Conservation (phyloP, 2,113 vertebrate genomes). For the Bubo scandiacus region DNA sequence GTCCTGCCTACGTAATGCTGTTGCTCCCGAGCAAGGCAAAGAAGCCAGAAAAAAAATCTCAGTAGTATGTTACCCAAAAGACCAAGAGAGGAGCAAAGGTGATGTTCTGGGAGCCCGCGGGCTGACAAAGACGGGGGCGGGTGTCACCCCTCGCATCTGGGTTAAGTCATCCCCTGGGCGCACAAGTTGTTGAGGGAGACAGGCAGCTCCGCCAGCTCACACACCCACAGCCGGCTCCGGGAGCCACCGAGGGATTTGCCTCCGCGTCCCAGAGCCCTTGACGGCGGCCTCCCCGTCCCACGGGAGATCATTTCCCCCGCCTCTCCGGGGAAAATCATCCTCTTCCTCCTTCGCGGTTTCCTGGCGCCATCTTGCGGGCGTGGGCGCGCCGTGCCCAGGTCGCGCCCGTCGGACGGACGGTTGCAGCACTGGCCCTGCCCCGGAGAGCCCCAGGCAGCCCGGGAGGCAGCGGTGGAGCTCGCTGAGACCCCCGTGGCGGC, state of each 20-base stretch:
- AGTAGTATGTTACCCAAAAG: background rate
- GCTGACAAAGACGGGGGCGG: rapidly evolving
- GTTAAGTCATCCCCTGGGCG: rapidly evolving
- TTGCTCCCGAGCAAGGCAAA: background rate
- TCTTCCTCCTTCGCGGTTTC: background rate
- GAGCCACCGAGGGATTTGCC: background rate
- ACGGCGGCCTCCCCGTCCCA: too few relatives aligned
- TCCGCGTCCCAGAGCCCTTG: background rate
- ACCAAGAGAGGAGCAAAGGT: too few relatives aligned
- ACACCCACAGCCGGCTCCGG: rapidly evolving
- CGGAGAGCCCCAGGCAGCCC: background rate
- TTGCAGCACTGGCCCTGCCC: background rate
- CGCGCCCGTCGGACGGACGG: background rate
- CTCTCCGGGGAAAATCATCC: too few relatives aligned
- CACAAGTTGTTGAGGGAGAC: too few relatives aligned
- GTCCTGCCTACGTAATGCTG: too few relatives aligned
- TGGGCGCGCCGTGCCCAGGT: background rate
- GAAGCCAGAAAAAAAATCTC: too few relatives aligned
- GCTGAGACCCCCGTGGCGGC: rapidly evolving
- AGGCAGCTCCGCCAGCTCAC: too few relatives aligned
- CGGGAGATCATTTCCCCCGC: rapidly evolving
- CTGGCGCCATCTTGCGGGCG: background rate
- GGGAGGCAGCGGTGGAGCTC: too few relatives aligned
- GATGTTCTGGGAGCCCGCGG: rapidly evolving
- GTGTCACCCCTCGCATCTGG: rapidly evolving